A percentile compares a stretch with the other conserved stretches of the same genome.
phyloP scores from a whole-genome alignment of 2,888 invertebrate species.

The Mystacides longicornis region DNA sequence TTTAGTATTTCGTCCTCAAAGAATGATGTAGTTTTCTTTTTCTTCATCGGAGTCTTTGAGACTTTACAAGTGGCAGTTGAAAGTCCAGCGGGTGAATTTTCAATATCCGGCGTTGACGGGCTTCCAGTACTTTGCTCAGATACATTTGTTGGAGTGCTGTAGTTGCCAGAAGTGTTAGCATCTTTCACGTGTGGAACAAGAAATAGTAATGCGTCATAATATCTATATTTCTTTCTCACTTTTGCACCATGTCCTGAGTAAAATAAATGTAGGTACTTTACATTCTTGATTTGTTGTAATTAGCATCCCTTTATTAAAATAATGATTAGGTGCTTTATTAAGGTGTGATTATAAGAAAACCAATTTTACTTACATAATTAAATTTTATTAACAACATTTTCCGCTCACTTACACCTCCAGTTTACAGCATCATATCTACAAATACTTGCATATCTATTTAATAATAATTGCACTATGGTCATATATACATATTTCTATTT shows the following conservation, averaged over 20 bases:
- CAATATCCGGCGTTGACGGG: not conserved
- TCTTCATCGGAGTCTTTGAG: not conserved
- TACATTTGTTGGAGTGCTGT: conserved; percentile 18
- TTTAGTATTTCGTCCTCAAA: not conserved
- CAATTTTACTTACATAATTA: too few species aligned
- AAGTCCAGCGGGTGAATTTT: not conserved
- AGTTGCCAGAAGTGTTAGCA: conserved; percentile 18
- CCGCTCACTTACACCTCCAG: too few species aligned
- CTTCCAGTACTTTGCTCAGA: not conserved
- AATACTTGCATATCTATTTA: too few species aligned
- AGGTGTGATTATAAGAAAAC: too few species aligned
- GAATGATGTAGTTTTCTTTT: not conserved
- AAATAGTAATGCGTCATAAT: conserved; percentile 24
- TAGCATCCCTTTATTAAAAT: too few species aligned
- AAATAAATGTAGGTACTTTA: too few species aligned
- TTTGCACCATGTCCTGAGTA: conserved; percentile 9
- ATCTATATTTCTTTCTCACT: conserved; percentile 25
- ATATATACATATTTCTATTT: too few species aligned
- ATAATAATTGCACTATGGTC: too few species aligned
- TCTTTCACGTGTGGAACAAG: conserved; percentile 24
- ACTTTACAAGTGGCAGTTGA: not conserved
- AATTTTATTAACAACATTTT: too few species aligned
- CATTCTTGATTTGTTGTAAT: too few species aligned
- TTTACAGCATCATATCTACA: too few species aligned
- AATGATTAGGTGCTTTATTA: too few species aligned